Conservation (phyloP, 2,888 invertebrate species). For the Pachliopta kotzebuea region DNA sequence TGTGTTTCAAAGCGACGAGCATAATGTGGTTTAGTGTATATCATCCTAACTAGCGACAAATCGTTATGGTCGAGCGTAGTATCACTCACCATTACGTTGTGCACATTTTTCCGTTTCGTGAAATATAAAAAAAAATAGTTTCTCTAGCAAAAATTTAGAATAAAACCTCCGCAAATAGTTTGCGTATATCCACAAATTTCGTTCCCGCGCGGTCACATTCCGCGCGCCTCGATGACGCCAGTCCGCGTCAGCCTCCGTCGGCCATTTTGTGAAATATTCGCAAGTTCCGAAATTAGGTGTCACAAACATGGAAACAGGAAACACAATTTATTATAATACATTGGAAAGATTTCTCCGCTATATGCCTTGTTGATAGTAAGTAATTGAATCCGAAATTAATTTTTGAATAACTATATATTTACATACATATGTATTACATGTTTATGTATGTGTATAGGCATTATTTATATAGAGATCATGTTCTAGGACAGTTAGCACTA, state of each 20-base stretch:
- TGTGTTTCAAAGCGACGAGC: too few species aligned
- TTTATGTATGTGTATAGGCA: too few species aligned
- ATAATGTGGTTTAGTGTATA: too few species aligned
- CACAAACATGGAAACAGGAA: background rate
- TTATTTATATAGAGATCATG: too few species aligned
- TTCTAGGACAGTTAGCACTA: too few species aligned
- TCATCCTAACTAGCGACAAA: too few species aligned
- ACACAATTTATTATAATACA: background rate
- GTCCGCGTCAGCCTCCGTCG: conserved; percentile 33
- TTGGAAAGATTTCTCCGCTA: background rate
- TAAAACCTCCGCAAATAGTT: conserved; percentile 30
- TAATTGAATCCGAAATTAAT: too few species aligned
- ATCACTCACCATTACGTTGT: too few species aligned
- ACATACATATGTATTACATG: too few species aligned
- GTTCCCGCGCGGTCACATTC: conserved; percentile 46
- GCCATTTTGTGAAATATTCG: conserved; percentile 41
- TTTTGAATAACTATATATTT: too few species aligned
- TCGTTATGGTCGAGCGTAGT: too few species aligned
- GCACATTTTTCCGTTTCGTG: too few species aligned
- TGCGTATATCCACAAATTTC: conserved; percentile 50
- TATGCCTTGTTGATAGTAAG: background rate
- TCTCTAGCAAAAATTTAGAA: conserved; percentile 15
- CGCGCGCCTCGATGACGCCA: conserved; percentile 39
- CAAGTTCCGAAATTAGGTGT: conserved; percentile 28
- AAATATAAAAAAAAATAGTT: background rate